Conservation (phyloP, 2,797 vertebrate genomes). For the Channallabes apus region DNA sequence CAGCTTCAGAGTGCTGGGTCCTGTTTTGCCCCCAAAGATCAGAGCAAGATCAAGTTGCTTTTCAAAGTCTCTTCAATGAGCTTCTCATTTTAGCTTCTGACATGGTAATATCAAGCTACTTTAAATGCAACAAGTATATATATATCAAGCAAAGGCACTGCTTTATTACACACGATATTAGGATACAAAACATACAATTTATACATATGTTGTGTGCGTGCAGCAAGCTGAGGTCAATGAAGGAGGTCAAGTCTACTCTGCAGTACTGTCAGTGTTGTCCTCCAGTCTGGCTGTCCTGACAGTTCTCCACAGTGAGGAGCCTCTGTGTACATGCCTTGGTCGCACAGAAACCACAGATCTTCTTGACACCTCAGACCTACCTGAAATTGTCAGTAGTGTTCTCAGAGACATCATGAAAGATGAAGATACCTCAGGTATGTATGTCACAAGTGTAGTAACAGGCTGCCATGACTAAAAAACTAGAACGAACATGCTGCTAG, state of each 20-base stretch:
- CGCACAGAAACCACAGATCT: constrained; percentile 56
- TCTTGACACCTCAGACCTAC: constrained; percentile 62
- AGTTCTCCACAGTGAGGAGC: constrained; percentile 65
- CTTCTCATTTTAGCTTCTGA: constrained; percentile 69
- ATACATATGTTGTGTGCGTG: not conserved
- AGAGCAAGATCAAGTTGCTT: constrained; percentile 52
- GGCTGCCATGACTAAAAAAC: not conserved
- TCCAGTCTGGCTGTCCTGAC: constrained; percentile 76
- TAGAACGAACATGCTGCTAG: not conserved
- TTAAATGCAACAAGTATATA: no score
- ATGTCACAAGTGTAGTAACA: not conserved
- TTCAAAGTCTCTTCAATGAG: constrained; percentile 73
- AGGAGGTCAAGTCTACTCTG: constrained; percentile 69
- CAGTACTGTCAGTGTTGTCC: constrained; percentile 81
- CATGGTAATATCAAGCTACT: constrained; percentile 74
- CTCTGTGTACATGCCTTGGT: constrained; percentile 46
- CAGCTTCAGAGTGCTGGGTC: constrained; percentile 81
- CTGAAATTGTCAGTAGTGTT: constrained; percentile 77
- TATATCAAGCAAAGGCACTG: not conserved
- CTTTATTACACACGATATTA: not conserved
- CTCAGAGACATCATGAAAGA: constrained; percentile 68
- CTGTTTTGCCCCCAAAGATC: constrained; percentile 64
- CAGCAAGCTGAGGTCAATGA: constrained; percentile 80
- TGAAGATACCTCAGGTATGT: constrained; percentile 52
- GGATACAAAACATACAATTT: not conserved